Evolutionary conservation across 2,797 vertebrate genomes (phyloP).

Genomic region (Tadarida brasiliensis): DNA sequence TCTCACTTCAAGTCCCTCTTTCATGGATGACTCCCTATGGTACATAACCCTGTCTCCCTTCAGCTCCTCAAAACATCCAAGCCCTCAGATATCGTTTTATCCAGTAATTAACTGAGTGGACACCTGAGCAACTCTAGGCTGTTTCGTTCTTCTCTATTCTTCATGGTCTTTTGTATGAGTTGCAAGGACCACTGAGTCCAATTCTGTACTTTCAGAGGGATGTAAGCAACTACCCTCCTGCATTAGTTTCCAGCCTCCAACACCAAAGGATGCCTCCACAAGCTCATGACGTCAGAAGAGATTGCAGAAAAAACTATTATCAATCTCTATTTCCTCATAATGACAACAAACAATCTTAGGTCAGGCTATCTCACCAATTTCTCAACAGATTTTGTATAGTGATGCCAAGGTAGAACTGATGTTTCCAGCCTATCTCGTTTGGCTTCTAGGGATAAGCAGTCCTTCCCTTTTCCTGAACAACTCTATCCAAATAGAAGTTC

Average conservation of each 20-base stretch:
- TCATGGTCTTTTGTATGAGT: neutral
- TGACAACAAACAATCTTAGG: neutral
- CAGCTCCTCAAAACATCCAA: neutral
- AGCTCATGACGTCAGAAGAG: neutral
- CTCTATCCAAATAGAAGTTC: neutral
- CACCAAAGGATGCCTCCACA: neutral
- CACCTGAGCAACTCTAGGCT: accelerated
- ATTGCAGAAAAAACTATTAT: neutral
- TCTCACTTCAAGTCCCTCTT: neutral
- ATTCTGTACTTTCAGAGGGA: neutral
- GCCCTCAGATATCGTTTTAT: neutral
- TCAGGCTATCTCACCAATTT: neutral
- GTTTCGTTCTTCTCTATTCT: neutral
- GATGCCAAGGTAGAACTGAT: neutral
- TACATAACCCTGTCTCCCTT: neutral
- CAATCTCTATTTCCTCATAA: neutral
- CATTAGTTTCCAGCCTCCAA: neutral
- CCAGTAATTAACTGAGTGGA: neutral
- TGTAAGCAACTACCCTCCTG: neutral
- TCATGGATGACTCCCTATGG: neutral
- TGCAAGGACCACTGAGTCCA: neutral
- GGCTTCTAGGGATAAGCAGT: neutral
- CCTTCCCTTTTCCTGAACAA: neutral
- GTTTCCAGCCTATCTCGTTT: neutral
- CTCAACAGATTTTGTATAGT: neutral